Conservation (phyloP, 2,888 invertebrate genomes). For the Cantharis flavilabris region DNA sequence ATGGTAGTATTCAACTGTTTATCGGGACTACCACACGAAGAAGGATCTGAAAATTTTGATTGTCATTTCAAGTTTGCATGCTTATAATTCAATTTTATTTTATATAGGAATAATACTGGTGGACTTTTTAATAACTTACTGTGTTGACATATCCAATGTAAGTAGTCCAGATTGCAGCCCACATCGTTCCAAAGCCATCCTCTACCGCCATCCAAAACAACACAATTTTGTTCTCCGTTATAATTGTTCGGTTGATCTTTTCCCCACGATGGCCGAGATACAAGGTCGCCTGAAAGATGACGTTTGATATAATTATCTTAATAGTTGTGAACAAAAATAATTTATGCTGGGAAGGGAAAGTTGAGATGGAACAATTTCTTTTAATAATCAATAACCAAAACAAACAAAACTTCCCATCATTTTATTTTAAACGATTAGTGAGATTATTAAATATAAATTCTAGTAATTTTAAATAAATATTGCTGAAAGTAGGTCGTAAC, state of each 20-base stretch:
- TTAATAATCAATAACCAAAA: not conserved
- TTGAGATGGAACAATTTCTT: not conserved
- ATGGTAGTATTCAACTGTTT: constrained; percentile 83
- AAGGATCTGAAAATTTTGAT: constrained; percentile 67
- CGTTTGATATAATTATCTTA: not conserved
- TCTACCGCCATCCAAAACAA: constrained; percentile 88
- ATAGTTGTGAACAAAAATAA: not conserved
- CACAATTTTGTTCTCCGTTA: constrained; percentile 94
- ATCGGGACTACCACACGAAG: constrained; percentile 87
- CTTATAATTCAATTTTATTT: no score
- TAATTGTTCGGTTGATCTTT: constrained; percentile 95
- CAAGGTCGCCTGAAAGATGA: constrained; percentile 68
- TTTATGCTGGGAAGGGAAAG: not conserved
- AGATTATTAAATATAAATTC: not conserved
- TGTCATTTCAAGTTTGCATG: no score
- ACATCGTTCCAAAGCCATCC: constrained; percentile 95
- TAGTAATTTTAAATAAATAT: not conserved
- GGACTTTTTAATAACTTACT: constrained; percentile 62
- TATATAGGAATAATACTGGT: not conserved
- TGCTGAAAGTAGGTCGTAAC: not conserved
- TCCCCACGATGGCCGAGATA: constrained; percentile 84
- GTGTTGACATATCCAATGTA: constrained; percentile 93
- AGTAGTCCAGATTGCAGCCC: constrained; percentile 89
- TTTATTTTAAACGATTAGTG: not conserved
- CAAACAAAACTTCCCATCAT: not conserved